Evolutionary conservation across 2,113 vertebrate genomes (phyloP), one percentile per base, ranked within the genome.

Genomic region (Sardina pilchardus): DNA sequence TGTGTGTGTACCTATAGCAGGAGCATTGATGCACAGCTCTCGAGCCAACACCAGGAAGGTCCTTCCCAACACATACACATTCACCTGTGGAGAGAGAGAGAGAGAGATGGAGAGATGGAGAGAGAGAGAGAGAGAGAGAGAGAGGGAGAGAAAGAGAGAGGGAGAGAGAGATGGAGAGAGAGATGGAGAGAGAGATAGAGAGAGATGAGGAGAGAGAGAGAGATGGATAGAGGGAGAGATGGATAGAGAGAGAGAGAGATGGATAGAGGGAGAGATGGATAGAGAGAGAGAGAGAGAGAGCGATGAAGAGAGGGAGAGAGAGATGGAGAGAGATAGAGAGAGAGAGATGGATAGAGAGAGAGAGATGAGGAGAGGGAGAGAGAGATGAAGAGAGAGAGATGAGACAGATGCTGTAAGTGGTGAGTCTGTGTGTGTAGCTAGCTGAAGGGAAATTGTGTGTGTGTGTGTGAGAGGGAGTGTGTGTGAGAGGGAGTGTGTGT

Each of bases 1-100:
- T 47, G 45, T 47, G 45, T 50, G 12, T 16, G 85, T 97, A 99
- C 98, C 98, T 96, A 99, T 99, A 30, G 97, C 97, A 16, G 98
- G 97, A 78, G 98, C 97, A 30, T 98, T 99, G 95, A 99, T 99
- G 95, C 98, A 99, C 81, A 99, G 97, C 85, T 99, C 98, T 93
- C 96, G 95, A 34, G 98, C 96, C 95, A 99, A 88, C 0, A 96
- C 94, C 43, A 99, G 96, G 88, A 99, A 99, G 0, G 97, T 99
- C 93, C 93, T 96, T 63, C 98, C 98, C 94, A 99, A 91, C 21
- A 98, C 93, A 14, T 98, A 99, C 47, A 99, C 97, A 36, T 99
- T 99, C 88, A 99, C 98, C 98, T 99, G 93, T 0, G 81, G 84
- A 90, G n/a, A 86, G 67, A 67, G 42, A 80, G n/a, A 81, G 44